These are phyloP conservation scores for Ecliptopera silaceata DNA, from an alignment of 2,888 invertebrate genomes.

Conservation along the genomic window DNA sequence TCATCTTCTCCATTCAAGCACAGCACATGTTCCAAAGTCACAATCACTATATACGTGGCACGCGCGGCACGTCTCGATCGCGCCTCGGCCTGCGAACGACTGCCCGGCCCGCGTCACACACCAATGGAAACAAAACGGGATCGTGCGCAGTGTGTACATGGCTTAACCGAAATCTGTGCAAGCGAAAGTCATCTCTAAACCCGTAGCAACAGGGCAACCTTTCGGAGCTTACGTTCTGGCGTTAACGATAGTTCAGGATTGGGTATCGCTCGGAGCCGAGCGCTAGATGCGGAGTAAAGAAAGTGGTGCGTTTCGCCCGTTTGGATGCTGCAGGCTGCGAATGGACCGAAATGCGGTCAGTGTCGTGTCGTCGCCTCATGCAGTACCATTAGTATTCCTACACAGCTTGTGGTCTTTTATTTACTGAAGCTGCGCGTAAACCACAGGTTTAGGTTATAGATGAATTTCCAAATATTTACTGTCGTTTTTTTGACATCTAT, in stretches of 20 bases:
- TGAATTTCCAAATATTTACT: no score
- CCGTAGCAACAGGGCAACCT: conserved; percentile 31
- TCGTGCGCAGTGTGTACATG: conserved; percentile 55
- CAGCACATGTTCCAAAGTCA: conserved; percentile 64
- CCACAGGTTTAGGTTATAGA: not conserved
- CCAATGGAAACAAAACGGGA: conserved; percentile 67
- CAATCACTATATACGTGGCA: conserved; percentile 22
- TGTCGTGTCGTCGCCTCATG: conserved; percentile 49
- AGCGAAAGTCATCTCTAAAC: conserved; percentile 45
- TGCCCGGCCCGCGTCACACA: conserved; percentile 39
- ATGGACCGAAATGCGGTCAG: conserved; percentile 63
- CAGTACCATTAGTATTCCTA: not conserved
- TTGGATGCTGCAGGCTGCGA: conserved; percentile 66
- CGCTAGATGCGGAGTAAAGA: conserved; percentile 74
- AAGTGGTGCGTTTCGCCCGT: conserved; percentile 74
- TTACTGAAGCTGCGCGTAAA: conserved; percentile 37
- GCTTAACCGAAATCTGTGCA: conserved; percentile 46
- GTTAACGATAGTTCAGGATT: conserved; percentile 48
- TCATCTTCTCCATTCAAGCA: conserved; percentile 69
- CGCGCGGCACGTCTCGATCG: conserved; percentile 47
- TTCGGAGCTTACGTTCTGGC: conserved; percentile 31
- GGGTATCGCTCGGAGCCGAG: conserved; percentile 40
- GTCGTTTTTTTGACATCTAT: no score
- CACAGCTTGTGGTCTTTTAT: conserved; percentile 37
- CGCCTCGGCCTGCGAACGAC: conserved; percentile 58